Percentiles rank a stretch among this genome's conserved stretches.
phyloP scores from a whole-genome alignment of 1,140 invertebrate genomes.

The Epicauta chinensis region DNA sequence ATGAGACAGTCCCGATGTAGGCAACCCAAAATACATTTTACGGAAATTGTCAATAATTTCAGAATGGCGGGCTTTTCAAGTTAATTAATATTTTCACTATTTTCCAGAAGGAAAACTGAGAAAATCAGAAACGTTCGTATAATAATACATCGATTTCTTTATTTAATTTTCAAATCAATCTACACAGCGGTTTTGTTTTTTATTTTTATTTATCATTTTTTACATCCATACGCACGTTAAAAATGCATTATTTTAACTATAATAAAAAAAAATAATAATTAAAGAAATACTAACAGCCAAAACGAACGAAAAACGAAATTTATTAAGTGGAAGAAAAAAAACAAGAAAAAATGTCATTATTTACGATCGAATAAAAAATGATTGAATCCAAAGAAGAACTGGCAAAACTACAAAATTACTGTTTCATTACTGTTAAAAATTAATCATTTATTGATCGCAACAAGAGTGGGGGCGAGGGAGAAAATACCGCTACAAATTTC shows the following conservation, averaged over 20 bases:
- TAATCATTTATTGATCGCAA: too few relatives aligned
- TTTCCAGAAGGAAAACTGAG: too few relatives aligned
- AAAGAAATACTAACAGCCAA: constrained; percentile 12
- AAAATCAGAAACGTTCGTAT: constrained; percentile 28
- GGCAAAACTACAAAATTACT: neutral
- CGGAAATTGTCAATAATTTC: neutral
- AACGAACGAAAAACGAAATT: constrained; percentile 5
- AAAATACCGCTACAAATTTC: too few relatives aligned
- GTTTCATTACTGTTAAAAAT: too few relatives aligned
- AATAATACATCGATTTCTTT: constrained; percentile 34
- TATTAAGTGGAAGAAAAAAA: constrained; percentile 8
- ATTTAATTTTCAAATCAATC: constrained; percentile 32
- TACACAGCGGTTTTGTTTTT: constrained; percentile 27
- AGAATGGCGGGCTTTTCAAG: neutral
- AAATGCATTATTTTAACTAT: constrained; percentile 7
- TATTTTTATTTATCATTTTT: constrained; percentile 1
- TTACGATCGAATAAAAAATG: too few relatives aligned
- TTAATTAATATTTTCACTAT: too few relatives aligned
- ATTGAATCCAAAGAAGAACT: too few relatives aligned
- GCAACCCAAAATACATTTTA: too few relatives aligned
- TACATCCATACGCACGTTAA: constrained; percentile 33
- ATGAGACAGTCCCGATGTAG: too few relatives aligned
- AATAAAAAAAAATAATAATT: neutral
- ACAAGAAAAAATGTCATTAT: neutral
- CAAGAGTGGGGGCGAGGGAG: too few relatives aligned